Base-by-base conservation (phyloP, 2,113 vertebrate genomes). In the Spermophilus dauricus region DNA sequence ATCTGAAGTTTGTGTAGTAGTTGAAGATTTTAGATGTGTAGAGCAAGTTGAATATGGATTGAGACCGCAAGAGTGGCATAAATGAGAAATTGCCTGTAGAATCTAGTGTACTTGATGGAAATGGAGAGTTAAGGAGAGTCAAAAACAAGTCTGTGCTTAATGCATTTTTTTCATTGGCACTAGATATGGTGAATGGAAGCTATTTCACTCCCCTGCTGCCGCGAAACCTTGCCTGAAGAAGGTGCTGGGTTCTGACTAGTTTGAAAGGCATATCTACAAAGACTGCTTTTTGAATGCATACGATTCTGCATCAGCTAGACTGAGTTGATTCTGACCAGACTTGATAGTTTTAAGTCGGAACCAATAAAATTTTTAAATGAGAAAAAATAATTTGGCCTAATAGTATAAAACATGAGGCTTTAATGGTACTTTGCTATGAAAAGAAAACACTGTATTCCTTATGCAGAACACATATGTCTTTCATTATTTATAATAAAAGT, bases 401-500 rank as follows among this genome's bases (percentile, higher is more conserved):
- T 82, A 95, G 91, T 95, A 37, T 89, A 97, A 98, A 98, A 97
- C 87, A 51, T 42, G 82, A 98, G 97, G 97, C 86, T 98, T 97
- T 97, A 97, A 99, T 98, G 99, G 98, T 99, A 99, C 99, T 96
- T 98, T 96, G 98, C 97, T 98, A 99, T 98, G 98, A 98, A 98
- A 99, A 98, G 98, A 98, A 98, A 98, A 98, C 98, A 98, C 98
- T 99, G 98, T 99, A 98, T 98, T 99, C 98, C 98, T 98, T 98
- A 98, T 96, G 98, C 98, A 98, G 99, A 99, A 98, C 98, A 98
- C 98, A 97, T 98, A 96, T 97, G 98, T 98, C 98, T 98, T 98
- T 94, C 98, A 98, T 98, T 99, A 99, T 99, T 99, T 99, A 99
- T 99, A 99, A 98, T 98, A 98, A 97, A 98, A 98, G 97, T 97